phyloP scores from a whole-genome alignment of 2,113 vertebrate species.

The Psophia crepitans region DNA sequence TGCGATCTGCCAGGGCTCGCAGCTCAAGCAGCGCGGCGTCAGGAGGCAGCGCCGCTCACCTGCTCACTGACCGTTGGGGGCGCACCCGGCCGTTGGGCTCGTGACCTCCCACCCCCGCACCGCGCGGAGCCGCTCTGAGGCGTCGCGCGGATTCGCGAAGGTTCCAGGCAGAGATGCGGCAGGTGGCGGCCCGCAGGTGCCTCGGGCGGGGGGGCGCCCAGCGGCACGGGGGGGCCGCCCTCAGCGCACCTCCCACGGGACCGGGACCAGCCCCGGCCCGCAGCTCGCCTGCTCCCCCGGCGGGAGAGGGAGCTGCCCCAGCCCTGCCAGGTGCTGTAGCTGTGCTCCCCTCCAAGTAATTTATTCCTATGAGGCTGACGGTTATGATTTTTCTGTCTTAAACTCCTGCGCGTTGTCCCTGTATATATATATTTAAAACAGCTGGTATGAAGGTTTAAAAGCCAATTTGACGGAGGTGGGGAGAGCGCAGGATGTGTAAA shows the following conservation, averaged over 20 bases:
- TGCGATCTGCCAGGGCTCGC: fast-evolving
- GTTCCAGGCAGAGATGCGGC: fast-evolving
- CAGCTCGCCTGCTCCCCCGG: not conserved
- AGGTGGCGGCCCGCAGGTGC: not conserved
- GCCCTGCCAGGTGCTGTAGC: no score
- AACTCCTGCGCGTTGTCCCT: not conserved
- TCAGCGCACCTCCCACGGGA: fast-evolving
- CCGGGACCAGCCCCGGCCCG: fast-evolving
- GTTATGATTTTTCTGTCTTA: not conserved
- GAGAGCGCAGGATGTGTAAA: fast-evolving
- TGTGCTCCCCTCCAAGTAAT: fast-evolving
- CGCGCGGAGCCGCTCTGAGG: no score
- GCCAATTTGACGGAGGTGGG: fast-evolving
- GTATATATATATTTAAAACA: not conserved
- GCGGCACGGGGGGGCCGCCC: fast-evolving
- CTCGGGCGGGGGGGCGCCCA: not conserved
- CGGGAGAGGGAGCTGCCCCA: no score
- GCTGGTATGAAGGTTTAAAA: not conserved
- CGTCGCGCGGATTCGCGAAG: not conserved
- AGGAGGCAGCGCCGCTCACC: not conserved
- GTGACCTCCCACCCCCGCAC: not conserved
- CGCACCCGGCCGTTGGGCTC: no score
- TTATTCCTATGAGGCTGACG: fast-evolving
- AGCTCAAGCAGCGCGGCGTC: fast-evolving
- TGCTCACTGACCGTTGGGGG: fast-evolving